phyloP scores from a whole-genome alignment of 2,888 invertebrate genomes.

The Tenodera sinensis region DNA sequence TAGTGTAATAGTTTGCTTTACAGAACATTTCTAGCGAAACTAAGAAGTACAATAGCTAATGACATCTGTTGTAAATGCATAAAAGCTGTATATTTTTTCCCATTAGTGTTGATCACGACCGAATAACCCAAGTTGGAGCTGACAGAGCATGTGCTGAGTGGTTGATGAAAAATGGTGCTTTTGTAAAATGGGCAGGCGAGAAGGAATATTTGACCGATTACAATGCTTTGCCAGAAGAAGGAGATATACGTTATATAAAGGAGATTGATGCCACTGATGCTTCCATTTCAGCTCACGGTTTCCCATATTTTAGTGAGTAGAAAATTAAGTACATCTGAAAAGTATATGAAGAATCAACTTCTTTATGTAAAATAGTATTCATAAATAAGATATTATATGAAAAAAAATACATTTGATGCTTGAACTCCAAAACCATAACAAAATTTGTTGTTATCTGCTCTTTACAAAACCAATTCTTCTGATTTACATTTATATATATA shows the following conservation, averaged over 20 bases:
- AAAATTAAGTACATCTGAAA: not conserved
- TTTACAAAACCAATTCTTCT: too few relatives aligned
- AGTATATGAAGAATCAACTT: too few relatives aligned
- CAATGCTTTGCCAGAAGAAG: constrained; percentile 65
- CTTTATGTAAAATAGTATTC: too few relatives aligned
- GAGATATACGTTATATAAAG: constrained; percentile 49
- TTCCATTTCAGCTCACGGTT: constrained; percentile 79
- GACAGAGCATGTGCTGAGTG: constrained; percentile 93
- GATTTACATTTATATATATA: too few relatives aligned
- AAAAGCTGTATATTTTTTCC: not conserved
- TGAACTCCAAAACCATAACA: too few relatives aligned
- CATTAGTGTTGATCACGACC: constrained; percentile 58
- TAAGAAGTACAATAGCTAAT: too few relatives aligned
- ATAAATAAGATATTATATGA: too few relatives aligned
- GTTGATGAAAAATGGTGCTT: constrained; percentile 87
- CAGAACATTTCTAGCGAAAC: too few relatives aligned
- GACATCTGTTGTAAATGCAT: too few relatives aligned
- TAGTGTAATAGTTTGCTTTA: too few relatives aligned
- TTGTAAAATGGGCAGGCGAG: constrained; percentile 64
- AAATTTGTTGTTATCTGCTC: too few relatives aligned
- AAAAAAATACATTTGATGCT: too few relatives aligned
- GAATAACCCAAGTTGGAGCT: constrained; percentile 72
- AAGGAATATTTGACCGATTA: constrained; percentile 63
- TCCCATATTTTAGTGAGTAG: constrained; percentile 69
- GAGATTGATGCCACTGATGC: constrained; percentile 80